Evolutionary conservation across 2,888 invertebrate genomes (phyloP).

Genomic region (Patella pellucida): DNA sequence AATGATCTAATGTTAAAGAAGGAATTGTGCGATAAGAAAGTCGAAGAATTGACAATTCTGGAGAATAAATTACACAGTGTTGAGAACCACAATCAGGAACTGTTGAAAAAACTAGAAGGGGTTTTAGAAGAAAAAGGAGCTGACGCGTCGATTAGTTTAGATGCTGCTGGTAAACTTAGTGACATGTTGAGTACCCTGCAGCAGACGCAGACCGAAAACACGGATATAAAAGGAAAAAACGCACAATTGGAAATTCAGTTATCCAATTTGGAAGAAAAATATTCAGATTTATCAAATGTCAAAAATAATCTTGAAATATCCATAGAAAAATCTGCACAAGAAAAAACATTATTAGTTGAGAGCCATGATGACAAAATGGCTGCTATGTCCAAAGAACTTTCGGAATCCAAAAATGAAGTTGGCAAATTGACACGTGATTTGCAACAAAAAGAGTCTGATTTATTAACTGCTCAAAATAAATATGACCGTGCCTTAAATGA

Average conservation of each 20-base stretch:
- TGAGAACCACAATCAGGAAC: slow-evolving; percentile 36
- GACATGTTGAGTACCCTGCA: background rate
- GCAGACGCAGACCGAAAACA: background rate
- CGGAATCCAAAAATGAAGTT: background rate
- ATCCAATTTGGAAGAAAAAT: slow-evolving; percentile 2
- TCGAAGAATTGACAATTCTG: slow-evolving; percentile 25
- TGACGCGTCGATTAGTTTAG: background rate
- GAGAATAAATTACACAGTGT: slow-evolving; percentile 28
- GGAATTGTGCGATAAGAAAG: slow-evolving; percentile 27
- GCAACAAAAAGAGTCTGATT: background rate
- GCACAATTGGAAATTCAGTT: slow-evolving; percentile 14
- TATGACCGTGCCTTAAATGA: background rate
- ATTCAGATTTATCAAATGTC: slow-evolving; percentile 1
- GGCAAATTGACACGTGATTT: slow-evolving; percentile 3
- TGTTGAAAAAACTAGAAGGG: slow-evolving; percentile 35
- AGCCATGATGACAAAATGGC: slow-evolving; percentile 12
- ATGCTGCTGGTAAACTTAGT: slow-evolving; percentile 1
- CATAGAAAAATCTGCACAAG: slow-evolving; percentile 2
- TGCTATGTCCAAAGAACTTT: slow-evolving; percentile 5
- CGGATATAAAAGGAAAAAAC: slow-evolving; percentile 13
- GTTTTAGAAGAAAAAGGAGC: slow-evolving; percentile 15
- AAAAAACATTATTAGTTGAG: slow-evolving; percentile 11
- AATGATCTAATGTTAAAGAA: slow-evolving; percentile 26
- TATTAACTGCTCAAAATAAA: background rate
- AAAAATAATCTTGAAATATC: slow-evolving; percentile 17